phyloP scores from a whole-genome alignment of 2,797 vertebrate species.

The Sebastes itinus region DNA sequence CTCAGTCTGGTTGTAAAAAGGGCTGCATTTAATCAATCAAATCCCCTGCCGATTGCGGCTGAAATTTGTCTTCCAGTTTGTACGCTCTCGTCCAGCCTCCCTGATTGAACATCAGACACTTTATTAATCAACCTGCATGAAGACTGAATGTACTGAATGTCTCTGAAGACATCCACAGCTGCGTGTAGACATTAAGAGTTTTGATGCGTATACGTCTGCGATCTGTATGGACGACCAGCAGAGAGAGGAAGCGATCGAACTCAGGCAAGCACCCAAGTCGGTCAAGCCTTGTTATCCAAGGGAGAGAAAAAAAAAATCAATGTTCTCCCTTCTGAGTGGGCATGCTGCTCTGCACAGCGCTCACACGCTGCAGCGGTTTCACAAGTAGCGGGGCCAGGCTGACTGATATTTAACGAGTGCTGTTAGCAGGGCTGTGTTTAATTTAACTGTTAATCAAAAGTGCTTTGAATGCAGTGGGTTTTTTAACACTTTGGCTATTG shows the following conservation, averaged over 20 bases:
- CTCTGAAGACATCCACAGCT: constrained; percentile 20
- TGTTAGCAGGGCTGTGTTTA: constrained; percentile 26
- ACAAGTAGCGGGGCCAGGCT: constrained; percentile 8
- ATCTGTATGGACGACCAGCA: constrained; percentile 53
- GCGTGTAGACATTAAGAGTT: constrained; percentile 42
- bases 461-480: not conserved
- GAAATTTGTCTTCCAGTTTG: constrained; percentile 12
- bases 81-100: not conserved
- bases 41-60: constrained; percentile 37
- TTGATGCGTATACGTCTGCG: constrained; percentile 33
- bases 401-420: constrained; percentile 57
- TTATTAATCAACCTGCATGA: constrained; percentile 45
- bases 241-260: constrained; percentile 63
- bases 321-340: constrained; percentile 61
- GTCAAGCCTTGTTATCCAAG: constrained; percentile 70
- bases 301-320: constrained; percentile 55
- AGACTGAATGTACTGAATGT: constrained; percentile 1
- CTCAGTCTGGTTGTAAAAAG: constrained; percentile 11
- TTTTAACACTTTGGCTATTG: not conserved
- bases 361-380: constrained; percentile 23
- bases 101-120: constrained; percentile 31
- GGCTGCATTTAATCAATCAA: constrained; percentile 41
- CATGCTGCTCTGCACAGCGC: constrained; percentile 38
- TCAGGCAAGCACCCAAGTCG: constrained; percentile 64
- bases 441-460: constrained; percentile 35